phyloP scores from a whole-genome alignment of 1,140 invertebrate genomes.

The Aphaenogaster floridana region DNA sequence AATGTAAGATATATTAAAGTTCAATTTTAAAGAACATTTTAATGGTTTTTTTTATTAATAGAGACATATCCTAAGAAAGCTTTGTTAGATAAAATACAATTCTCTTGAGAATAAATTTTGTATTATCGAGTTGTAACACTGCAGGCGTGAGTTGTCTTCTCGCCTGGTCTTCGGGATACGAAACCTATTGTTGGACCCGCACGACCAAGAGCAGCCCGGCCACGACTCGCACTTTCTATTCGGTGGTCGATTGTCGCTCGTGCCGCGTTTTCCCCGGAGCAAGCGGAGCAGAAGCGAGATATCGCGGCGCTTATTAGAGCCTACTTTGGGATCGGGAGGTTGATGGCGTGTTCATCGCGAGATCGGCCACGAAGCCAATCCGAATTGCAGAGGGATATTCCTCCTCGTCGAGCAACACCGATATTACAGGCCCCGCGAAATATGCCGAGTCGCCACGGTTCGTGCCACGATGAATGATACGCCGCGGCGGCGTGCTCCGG shows the following conservation, averaged over 20 bases:
- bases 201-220: slow-evolving; percentile 31
- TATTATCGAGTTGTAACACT: slow-evolving; percentile 3
- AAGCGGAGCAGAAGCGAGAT: slow-evolving; percentile 58
- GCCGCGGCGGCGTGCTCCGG: slow-evolving; percentile 36
- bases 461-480: slow-evolving; percentile 65
- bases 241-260: slow-evolving; percentile 56
- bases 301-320: slow-evolving; percentile 50
- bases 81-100: background rate
- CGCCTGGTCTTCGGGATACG: slow-evolving; percentile 39
- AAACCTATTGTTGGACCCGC: slow-evolving; percentile 59
- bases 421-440: slow-evolving; percentile 71
- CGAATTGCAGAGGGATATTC: slow-evolving; percentile 45
- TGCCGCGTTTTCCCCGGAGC: slow-evolving; percentile 60
- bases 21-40: background rate
- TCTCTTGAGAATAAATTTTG: background rate
- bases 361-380: slow-evolving; percentile 65
- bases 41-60: background rate
- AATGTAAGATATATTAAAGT: background rate
- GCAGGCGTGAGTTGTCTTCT: slow-evolving; percentile 36
- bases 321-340: slow-evolving; percentile 54
- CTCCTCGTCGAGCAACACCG: slow-evolving; percentile 52
- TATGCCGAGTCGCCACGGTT: slow-evolving; percentile 54
- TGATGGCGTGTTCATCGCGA: slow-evolving; percentile 46
- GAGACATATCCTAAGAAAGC: background rate
- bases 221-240: slow-evolving; percentile 70